These are phyloP conservation scores for Pachyuromys duprasi DNA, from an alignment of 2,797 vertebrate genomes.

Conservation along the genomic window DNA sequence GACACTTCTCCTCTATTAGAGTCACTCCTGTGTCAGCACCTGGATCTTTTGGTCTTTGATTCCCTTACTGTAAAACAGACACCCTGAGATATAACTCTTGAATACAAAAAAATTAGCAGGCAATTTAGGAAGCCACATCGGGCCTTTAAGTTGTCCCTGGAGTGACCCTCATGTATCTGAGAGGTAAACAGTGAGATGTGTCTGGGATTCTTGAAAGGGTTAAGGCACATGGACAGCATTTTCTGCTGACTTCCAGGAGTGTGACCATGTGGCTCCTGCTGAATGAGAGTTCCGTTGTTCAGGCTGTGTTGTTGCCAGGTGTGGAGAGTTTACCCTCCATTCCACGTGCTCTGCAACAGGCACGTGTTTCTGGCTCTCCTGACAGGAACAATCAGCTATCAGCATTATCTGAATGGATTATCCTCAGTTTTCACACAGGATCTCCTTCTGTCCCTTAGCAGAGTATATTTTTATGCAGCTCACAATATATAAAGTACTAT, in stretches of 20 bases:
- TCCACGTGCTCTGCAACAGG: background rate
- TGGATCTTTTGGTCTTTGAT: background rate
- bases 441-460: constrained; percentile 1
- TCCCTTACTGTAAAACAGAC: background rate
- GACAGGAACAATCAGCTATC: background rate
- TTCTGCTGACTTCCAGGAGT: constrained; percentile 38
- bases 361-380: background rate
- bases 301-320: constrained; percentile 59
- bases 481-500: constrained; percentile 3
- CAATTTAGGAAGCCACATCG: constrained; percentile 2
- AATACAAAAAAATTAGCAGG: constrained; percentile 7
- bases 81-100: background rate
- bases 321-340: background rate
- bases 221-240: background rate
- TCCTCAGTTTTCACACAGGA: constrained; percentile 29
- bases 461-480: constrained; percentile 35
- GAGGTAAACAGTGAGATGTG: constrained; percentile 17
- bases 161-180: background rate
- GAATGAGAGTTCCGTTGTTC: background rate
- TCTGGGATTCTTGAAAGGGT: constrained; percentile 19
- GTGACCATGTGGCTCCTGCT: constrained; percentile 25
- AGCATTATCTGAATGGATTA: background rate
- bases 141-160: background rate
- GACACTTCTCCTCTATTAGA: background rate
- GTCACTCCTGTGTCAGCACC: background rate